These are phyloP conservation scores for Pararge aegeria DNA, from an alignment of 1,140 invertebrate species.

Conservation along the genomic window DNA sequence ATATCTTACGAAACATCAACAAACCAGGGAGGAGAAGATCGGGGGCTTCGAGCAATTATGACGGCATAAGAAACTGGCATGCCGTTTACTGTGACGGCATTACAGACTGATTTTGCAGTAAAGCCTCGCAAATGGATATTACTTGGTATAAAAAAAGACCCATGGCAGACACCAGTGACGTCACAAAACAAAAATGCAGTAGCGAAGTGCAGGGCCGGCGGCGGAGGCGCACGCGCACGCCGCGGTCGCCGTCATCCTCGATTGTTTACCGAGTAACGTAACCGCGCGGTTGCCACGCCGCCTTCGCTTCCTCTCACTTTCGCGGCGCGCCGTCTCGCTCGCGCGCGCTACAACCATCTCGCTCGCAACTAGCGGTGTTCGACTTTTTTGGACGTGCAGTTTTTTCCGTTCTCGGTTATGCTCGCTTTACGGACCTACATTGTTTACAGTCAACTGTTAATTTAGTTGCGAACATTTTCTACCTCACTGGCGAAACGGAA, in stretches of 20 bases:
- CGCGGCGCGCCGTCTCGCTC: constrained; percentile 53
- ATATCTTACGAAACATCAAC: too few species aligned
- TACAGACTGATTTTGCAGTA: too few species aligned
- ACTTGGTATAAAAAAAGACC: not conserved
- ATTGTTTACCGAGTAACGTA: constrained; percentile 74
- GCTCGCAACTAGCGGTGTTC: constrained; percentile 70
- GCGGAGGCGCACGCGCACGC: constrained; percentile 54
- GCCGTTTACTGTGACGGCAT: too few species aligned
- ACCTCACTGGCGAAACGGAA: not conserved
- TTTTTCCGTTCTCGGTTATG: constrained; percentile 68
- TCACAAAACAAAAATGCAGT: constrained; percentile 69
- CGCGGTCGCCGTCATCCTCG: constrained; percentile 42
- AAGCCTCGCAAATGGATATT: too few species aligned
- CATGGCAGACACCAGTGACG: constrained; percentile 40
- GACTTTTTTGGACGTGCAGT: constrained; percentile 72
- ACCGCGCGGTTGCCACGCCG: constrained; percentile 63
- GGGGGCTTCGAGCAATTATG: too few species aligned
- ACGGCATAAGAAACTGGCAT: too few species aligned
- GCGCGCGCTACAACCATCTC: constrained; percentile 40
- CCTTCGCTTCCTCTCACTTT: constrained; percentile 75
- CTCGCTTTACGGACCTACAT: constrained; percentile 57
- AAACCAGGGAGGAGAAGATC: too few species aligned
- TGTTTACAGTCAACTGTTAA: constrained; percentile 52
- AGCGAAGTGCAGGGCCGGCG: constrained; percentile 59
- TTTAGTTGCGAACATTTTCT: constrained; percentile 36